A percentile compares a stretch with the other conserved stretches of the same genome.
phyloP scores from a whole-genome alignment of 2,797 vertebrate species.

The Chaunax sp. region DNA sequence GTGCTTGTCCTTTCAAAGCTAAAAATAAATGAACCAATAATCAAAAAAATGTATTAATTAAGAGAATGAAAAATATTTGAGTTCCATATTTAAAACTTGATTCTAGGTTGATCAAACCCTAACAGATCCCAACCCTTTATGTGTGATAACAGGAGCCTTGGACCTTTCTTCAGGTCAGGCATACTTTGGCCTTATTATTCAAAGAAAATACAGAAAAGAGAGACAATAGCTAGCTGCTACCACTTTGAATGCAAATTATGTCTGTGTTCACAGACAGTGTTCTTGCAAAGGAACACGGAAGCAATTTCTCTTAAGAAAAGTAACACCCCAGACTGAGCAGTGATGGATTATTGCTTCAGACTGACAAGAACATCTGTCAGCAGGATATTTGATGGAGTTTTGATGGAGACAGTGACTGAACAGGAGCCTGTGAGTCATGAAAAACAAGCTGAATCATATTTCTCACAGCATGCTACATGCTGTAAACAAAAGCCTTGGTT shows the following conservation, averaged over 20 bases:
- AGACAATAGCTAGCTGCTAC: slow-evolving; percentile 16
- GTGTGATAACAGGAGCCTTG: no score
- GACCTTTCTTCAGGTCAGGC: no score
- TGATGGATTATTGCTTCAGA: slow-evolving; percentile 53
- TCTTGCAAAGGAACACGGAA: slow-evolving; percentile 30
- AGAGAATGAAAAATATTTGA: background rate
- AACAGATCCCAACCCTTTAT: no score
- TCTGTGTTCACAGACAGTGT: slow-evolving; percentile 17
- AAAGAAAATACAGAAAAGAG: no score
- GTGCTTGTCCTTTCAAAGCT: background rate
- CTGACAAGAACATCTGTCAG: slow-evolving; percentile 56
- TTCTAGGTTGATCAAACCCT: background rate
- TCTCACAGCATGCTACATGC: slow-evolving; percentile 13
- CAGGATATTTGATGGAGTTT: slow-evolving; percentile 57
- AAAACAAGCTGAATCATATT: slow-evolving; percentile 42
- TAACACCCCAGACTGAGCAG: slow-evolving; percentile 40
- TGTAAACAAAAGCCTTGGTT: slow-evolving; percentile 26
- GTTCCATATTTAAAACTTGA: background rate
- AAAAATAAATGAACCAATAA: background rate
- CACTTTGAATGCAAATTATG: slow-evolving; percentile 17
- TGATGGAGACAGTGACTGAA: slow-evolving; percentile 43
- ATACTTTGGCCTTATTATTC: no score
- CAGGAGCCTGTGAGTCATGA: background rate
- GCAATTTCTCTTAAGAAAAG: slow-evolving; percentile 49
- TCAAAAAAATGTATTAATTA: background rate